Evolutionary conservation across 35 echinoderm and acorn worm species (phyloP), one percentile per base, ranked within the genome.

Genomic region (Ophiothrix spiculata): DNA sequence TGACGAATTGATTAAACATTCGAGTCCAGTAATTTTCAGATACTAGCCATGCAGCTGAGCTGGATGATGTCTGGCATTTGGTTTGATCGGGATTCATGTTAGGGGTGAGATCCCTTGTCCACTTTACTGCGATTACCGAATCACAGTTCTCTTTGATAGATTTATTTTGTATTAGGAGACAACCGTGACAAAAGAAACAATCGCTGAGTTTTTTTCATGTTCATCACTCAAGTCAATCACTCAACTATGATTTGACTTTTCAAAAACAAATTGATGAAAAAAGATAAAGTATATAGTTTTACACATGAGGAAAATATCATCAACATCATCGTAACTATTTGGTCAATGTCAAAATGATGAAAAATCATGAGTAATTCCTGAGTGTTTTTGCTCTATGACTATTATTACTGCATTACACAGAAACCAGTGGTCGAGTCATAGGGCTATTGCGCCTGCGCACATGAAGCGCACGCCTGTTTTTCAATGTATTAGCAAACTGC

Each of bases 401-500:
- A 37, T 84, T 31, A 56, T 56, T 83, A 83, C 36, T 82, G 36
- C 45, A 56, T 84, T 60, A 34, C 31, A 38, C 77, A 0, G 4
- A 15, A 37, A 38, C n/a, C 39, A 28, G 39, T 79, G 39, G 63
- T 23, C 81, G 32, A 37, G 33, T 56, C 45, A 37, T 84, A 60
- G 54, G 31, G 35, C 25, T 56, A 83, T 56, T 84, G 81, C 81
- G 81, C 81, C 33, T 63, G 81, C 54, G 32, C 81, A 84, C 46
- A 60, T 84, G 46, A 80, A 40, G 8, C 40, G n/a, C 34, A 80
- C 37, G n/a, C 28, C 54, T 35, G 49, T n/a, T 60, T 64, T 83
- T n/a, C 42, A 32, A 31, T 84, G 11, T 25, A 63, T 32, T 45
- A 49, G n/a, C 29, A 56, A 21, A 19, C 37, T 38, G 11, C 32